These are phyloP conservation scores for Crypturellus undulatus DNA, from an alignment of 2,113 vertebrate species.

Conservation along the genomic window DNA sequence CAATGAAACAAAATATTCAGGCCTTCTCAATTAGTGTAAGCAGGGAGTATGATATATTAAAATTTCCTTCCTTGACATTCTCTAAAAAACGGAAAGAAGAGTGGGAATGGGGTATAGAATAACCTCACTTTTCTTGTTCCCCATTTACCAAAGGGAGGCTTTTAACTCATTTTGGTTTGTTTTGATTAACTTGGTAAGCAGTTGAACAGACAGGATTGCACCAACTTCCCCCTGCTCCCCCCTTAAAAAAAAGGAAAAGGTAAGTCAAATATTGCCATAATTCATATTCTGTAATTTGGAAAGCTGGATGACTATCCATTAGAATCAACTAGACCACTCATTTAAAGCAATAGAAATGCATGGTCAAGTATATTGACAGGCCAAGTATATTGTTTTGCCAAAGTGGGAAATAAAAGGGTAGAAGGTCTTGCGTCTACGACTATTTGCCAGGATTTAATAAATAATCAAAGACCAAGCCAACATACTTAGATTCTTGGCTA, in stretches of 20 bases:
- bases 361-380: background rate
- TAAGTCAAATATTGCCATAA: background rate
- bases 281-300: background rate
- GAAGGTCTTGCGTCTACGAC: background rate
- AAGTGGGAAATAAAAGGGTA: background rate
- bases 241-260: too few species aligned
- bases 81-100: background rate
- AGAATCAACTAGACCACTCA: background rate
- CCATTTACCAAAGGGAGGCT: background rate
- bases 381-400: background rate
- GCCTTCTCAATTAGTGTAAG: background rate
- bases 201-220: background rate
- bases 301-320: background rate
- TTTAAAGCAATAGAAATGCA: background rate
- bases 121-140: background rate
- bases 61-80: background rate
- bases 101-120: background rate
- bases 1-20: background rate
- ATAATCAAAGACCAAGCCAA: background rate
- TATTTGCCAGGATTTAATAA: background rate
- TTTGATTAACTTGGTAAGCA: background rate
- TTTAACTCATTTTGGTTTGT: background rate
- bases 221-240: too few species aligned
- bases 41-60: background rate
- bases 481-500: background rate